Evolutionary conservation across 2,113 vertebrate species (phyloP).

Genomic region (Ancistrus triradiatus): DNA sequence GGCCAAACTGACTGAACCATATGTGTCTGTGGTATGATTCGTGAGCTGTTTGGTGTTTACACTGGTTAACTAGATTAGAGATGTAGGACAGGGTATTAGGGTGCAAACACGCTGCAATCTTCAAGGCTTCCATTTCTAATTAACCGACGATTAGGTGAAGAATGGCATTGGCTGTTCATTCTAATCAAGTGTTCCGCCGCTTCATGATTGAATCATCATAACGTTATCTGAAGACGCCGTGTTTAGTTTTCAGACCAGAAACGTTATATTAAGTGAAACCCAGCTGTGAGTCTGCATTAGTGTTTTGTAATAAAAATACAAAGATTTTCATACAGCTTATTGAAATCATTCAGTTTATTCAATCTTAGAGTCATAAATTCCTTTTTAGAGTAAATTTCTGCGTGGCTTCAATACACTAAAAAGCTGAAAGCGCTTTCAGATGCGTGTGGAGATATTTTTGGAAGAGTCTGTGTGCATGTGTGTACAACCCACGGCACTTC

Average conservation of each 20-base stretch:
- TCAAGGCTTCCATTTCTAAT: constrained; percentile 20
- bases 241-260: neutral
- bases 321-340: neutral
- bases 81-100: constrained; percentile 17
- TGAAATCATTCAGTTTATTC: neutral
- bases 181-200: constrained; percentile 11
- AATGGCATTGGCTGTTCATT: constrained; percentile 11
- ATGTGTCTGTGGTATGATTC: constrained; percentile 14
- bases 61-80: constrained; percentile 31
- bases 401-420: too few relatives aligned
- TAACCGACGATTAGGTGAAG: constrained; percentile 15
- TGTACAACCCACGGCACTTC: too few relatives aligned
- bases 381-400: too few relatives aligned
- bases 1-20: neutral
- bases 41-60: constrained; percentile 30
- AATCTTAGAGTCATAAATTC: neutral
- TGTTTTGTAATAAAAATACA: neutral
- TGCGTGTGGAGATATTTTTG: too few relatives aligned
- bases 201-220: neutral
- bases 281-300: neutral
- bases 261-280: neutral
- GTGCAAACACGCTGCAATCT: too few relatives aligned
- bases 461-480: too few relatives aligned
- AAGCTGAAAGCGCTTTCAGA: too few relatives aligned
- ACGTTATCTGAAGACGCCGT: neutral